Evolutionary conservation across 2,113 vertebrate genomes (phyloP), one percentile per base, ranked within the genome.

Genomic region (Paedocypris sp.): DNA sequence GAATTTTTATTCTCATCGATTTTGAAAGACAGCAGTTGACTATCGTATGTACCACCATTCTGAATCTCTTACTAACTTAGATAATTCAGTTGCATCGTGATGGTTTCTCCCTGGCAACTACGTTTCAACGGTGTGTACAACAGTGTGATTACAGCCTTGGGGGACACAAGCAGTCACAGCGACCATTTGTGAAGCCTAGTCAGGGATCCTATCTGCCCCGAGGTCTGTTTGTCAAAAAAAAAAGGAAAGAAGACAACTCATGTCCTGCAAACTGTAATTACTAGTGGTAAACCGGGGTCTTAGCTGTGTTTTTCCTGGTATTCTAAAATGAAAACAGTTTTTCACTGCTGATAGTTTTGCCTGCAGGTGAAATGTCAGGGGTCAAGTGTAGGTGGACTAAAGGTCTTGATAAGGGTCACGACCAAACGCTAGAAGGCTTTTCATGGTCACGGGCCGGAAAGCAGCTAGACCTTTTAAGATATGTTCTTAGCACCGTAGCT

Each of bases 61-160:
- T 31, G 6, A 18, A 15, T 41, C 52, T 56, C 23, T 56, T 36
- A 56, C 11, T 57, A 57, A 20, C 29, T 11, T 57, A 31, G 38
- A 57, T 57, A 39, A 57, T 57, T n/a, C 32, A 16, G 39, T 57
- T 57, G 53, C 25, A n/a, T n/a, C 1, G 26, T 36, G 39, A 18
- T 57, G 38, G n/a, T n/a, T n/a, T n/a, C n/a, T n/a, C n/a, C 38
- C 53, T 57, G 53, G 39, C 39, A 57, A 57, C 38, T 16, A 57
- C 11, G 16, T 16, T 31, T 43, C 38, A 20, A 43, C 26, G 20
- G 16, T 11, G 3, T 42, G 25, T 42, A 43, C 26, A 43, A 41
- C 41, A 28, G 36, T 28, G 35, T 16, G 23, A 23, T 39, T 23
- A 39, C 2, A 2, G 8, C 33, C 33, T 35, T 38, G 19, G n/a